These are phyloP conservation scores for Pycnonotus jocosus DNA, from an alignment of 2,113 vertebrate species.

Conservation along the genomic window DNA sequence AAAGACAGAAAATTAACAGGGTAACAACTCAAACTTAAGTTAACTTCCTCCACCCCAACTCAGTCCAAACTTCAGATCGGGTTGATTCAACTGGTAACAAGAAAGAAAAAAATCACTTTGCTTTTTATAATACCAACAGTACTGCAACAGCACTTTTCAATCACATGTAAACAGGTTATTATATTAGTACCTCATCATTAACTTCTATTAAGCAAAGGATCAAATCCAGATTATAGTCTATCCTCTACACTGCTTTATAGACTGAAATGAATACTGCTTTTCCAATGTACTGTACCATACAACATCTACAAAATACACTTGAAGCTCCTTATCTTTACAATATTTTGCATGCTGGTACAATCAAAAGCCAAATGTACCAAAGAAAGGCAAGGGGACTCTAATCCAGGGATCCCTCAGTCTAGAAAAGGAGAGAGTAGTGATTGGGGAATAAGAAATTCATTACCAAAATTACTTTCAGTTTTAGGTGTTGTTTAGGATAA, in stretches of 20 bases:
- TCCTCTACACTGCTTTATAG: not conserved
- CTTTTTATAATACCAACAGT: not conserved
- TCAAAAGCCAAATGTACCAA: not conserved
- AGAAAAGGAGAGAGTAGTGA: not conserved
- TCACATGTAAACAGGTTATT: not conserved
- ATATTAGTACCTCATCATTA: not conserved
- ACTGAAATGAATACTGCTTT: not conserved
- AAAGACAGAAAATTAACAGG: not conserved
- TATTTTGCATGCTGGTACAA: not conserved
- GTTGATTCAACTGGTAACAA: not conserved
- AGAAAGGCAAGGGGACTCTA: not conserved
- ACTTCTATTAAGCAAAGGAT: not conserved
- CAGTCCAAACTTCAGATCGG: not conserved
- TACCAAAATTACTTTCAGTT: not conserved
- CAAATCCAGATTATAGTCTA: not conserved
- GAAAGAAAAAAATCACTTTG: not conserved
- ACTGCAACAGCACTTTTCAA: not conserved
- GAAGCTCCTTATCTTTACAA: not conserved
- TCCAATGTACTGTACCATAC: rapidly evolving
- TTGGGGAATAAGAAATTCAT: not conserved
- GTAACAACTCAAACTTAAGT: not conserved
- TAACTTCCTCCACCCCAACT: not conserved
- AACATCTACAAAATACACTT: not conserved
- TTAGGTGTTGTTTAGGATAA: not conserved
- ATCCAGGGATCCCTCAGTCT: not conserved